Conservation (phyloP, 2,888 invertebrate species). For the Latrodectus elegans region DNA sequence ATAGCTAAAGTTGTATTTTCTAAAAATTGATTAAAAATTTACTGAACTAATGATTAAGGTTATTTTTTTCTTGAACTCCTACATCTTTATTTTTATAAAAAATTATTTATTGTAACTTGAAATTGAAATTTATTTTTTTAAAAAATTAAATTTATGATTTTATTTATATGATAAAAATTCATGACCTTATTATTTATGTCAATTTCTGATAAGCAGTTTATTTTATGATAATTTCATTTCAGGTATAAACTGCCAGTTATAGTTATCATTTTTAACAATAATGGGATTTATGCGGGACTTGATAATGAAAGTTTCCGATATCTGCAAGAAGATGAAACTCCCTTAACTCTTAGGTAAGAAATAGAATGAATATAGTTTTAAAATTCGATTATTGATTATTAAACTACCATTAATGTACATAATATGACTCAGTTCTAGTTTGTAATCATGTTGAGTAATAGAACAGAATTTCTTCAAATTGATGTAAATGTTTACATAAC, state of each 20-base stretch:
- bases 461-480: no score
- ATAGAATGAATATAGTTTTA: not conserved
- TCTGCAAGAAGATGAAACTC: constrained; percentile 74
- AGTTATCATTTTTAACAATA: constrained; percentile 94
- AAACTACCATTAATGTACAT: not conserved
- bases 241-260: constrained; percentile 93
- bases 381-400: not conserved
- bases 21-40: no score
- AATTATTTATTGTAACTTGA: not conserved
- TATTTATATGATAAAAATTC: not conserved
- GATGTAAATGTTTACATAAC: no score
- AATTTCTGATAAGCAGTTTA: not conserved
- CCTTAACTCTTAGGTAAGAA: constrained; percentile 53
- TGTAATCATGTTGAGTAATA: no score
- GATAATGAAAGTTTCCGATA: constrained; percentile 83
- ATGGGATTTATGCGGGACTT: constrained; percentile 93
- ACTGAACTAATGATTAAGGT: no score
- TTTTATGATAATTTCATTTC: constrained; percentile 4
- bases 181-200: not conserved
- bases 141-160: not conserved
- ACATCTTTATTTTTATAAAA: not conserved
- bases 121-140: not conserved
- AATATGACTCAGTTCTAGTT: no score
- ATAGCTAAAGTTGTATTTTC: no score
- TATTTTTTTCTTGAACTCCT: no score